Evolutionary conservation across 2,113 vertebrate species (phyloP), one percentile per base, ranked within the genome.

Genomic region (Bagarius yarrelli): DNA sequence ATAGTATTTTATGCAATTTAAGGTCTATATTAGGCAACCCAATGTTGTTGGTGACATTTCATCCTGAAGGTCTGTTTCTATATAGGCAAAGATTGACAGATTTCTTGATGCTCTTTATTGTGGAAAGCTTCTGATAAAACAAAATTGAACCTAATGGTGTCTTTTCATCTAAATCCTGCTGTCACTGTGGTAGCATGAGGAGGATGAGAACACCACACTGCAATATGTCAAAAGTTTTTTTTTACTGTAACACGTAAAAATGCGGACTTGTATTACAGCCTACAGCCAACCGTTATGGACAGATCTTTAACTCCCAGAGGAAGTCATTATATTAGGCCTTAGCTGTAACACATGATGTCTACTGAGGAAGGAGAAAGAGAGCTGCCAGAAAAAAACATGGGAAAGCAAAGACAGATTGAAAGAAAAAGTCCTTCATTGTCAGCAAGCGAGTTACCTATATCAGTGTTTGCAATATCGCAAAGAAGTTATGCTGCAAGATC

Each of bases 291-390:
- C 85, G 83, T 80, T 82, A 87, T 86, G 89, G 90, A 90, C 85
- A 63, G 81, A 84, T 85, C 85, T 86, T 69, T 79, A 79, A 85
- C 86, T 92, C 92, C 90, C 92, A 5, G 82, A 90, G 92, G 92
- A 89, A 87, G 90, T 93, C 92, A 92, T 93, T 93, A 93, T 81
- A 86, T 88, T 64, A 64, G 85, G 87, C 87, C 91, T 89, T 87
- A 91, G 87, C 85, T 53, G 88, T 86, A 84, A 86, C 86, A 71
- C 40, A 85, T 89, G 87, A 89, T 64, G 81, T 71, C 63, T 53
- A 44, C 69, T 76, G 88, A 88, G 87, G 79, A 82, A 83, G 88
- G 90, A 91, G 87, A 89, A 87, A 78, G 77, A 84, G 67, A 87
- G 86, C 78, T 79, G 74, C 63, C 60, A 84, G 27, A 66, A 50